These are phyloP conservation scores for Oenanthe oenanthe DNA, from an alignment of 2,113 vertebrate species.

Conservation along the genomic window DNA sequence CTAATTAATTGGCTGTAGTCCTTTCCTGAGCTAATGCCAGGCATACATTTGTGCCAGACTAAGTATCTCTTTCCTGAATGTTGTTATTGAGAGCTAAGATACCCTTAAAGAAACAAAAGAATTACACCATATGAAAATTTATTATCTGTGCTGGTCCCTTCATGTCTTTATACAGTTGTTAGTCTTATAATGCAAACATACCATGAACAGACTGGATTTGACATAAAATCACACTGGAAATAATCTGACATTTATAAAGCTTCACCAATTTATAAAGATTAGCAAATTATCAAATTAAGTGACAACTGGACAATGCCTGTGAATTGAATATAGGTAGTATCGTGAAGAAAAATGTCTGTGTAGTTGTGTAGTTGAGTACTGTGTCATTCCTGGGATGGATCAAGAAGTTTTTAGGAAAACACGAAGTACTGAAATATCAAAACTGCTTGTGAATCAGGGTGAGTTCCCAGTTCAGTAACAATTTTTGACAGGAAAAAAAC, in stretches of 20 bases:
- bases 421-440: background rate
- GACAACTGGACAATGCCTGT: background rate
- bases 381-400: background rate
- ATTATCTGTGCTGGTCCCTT: background rate
- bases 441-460: background rate
- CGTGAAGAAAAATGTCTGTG: background rate
- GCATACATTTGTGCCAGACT: background rate
- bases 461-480: background rate
- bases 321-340: background rate
- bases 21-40: background rate
- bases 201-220: background rate
- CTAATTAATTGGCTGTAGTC: conserved; percentile 20
- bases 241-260: background rate
- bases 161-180: background rate
- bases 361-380: background rate
- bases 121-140: background rate
- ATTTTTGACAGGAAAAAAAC: background rate
- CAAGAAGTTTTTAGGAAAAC: background rate
- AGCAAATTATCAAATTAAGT: background rate
- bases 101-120: background rate
- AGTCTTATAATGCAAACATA: background rate
- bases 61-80: background rate
- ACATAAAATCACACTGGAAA: background rate
- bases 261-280: background rate
- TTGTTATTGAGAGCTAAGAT: background rate